Conservation (phyloP, 2,888 invertebrate species). For the Eustalomyia histrio region DNA sequence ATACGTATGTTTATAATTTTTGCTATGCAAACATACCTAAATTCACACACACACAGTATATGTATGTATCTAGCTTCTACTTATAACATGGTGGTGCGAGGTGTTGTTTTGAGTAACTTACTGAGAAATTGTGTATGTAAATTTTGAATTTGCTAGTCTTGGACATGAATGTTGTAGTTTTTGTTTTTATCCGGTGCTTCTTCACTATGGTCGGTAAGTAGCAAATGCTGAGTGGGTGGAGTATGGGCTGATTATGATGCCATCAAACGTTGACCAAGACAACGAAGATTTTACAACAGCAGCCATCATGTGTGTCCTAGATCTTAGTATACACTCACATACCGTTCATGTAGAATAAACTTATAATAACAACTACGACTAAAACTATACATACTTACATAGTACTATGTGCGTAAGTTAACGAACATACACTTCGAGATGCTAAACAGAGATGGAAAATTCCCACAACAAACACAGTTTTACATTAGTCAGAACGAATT, state of each 20-base stretch:
- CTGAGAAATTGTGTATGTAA: slow-evolving; percentile 53
- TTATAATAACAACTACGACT: neutral
- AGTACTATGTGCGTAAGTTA: slow-evolving; percentile 45
- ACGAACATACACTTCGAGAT: slow-evolving; percentile 41
- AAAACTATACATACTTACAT: slow-evolving; percentile 15
- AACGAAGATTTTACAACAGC: slow-evolving; percentile 55
- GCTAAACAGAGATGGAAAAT: slow-evolving; percentile 53
- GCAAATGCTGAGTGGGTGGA: slow-evolving; percentile 25
- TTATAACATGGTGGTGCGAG: slow-evolving; percentile 41
- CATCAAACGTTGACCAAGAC: slow-evolving; percentile 55
- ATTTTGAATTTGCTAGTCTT: slow-evolving; percentile 58
- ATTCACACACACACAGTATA: neutral
- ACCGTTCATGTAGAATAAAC: neutral
- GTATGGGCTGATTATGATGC: slow-evolving; percentile 44
- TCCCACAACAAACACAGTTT: slow-evolving; percentile 34
- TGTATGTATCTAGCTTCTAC: neutral
- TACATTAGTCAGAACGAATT: slow-evolving; percentile 29
- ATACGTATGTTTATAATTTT: slow-evolving; percentile 5
- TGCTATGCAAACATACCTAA: slow-evolving; percentile 20
- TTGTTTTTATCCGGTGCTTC: slow-evolving; percentile 13
- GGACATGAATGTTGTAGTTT: slow-evolving; percentile 25
- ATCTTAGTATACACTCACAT: slow-evolving; percentile 39
- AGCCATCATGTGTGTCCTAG: slow-evolving; percentile 59
- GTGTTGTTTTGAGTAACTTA: slow-evolving; percentile 54
- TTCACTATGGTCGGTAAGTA: slow-evolving; percentile 24